Conservation (phyloP, 1,140 invertebrate species). For the Apis mellifera region DNA sequence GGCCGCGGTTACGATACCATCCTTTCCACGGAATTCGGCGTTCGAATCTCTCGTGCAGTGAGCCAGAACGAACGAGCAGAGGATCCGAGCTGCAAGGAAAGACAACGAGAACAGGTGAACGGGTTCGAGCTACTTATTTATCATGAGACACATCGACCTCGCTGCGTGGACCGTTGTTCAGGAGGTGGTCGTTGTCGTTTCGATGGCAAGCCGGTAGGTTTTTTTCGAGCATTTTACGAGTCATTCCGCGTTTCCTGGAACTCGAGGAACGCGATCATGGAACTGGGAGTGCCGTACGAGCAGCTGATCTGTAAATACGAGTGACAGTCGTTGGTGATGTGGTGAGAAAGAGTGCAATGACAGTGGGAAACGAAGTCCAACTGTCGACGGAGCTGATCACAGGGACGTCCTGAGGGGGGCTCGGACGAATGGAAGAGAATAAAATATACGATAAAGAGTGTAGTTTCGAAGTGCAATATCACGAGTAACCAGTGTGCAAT, state of each 20-base stretch:
- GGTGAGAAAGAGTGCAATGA: conserved; percentile 17
- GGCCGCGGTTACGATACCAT: conserved; percentile 26
- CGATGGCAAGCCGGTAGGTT: background rate
- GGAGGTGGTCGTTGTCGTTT: background rate
- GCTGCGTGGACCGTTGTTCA: background rate
- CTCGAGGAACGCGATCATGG: conserved; percentile 29
- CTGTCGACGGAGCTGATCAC: conserved; percentile 1
- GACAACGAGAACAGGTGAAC: background rate
- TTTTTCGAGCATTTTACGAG: background rate
- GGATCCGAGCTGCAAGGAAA: too few relatives aligned
- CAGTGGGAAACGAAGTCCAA: background rate
- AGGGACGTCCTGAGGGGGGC: background rate
- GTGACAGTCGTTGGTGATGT: conserved; percentile 15
- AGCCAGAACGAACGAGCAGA: background rate
- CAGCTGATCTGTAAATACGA: background rate
- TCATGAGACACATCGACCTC: background rate
- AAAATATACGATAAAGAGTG: background rate
- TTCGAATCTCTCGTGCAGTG: conserved; percentile 5
- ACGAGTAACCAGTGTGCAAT: conserved; percentile 34
- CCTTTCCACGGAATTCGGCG: background rate
- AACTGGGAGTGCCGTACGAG: background rate
- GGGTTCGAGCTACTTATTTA: background rate
- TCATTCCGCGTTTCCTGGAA: background rate
- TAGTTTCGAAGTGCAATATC: conserved; percentile 34
- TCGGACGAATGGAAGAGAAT: background rate